Evolutionary conservation across 2,888 invertebrate species (phyloP).

Genomic region (Barypeithes pellucidus): DNA sequence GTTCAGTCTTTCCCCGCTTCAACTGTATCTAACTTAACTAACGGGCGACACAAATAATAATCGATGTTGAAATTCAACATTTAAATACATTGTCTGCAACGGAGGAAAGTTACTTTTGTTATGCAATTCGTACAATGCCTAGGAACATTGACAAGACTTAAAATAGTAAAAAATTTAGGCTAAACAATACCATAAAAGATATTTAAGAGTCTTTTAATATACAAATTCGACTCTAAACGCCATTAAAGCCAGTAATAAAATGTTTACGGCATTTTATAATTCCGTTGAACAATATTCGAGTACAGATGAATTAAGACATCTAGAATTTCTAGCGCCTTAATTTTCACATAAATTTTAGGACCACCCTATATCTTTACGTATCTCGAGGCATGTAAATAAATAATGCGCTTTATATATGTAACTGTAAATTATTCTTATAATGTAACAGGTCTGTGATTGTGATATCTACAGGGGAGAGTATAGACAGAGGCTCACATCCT

Average conservation of each 20-base stretch:
- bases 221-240: background rate
- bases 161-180: background rate
- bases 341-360: constrained; percentile 14
- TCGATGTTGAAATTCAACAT: background rate
- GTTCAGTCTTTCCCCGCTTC: no score
- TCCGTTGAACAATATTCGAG: background rate
- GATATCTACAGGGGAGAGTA: background rate
- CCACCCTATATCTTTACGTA: constrained; percentile 22
- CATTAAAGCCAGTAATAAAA: constrained; percentile 5
- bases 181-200: constrained; percentile 2
- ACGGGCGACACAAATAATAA: no score
- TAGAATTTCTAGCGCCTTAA: constrained; percentile 15
- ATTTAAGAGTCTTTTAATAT: background rate
- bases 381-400: constrained; percentile 17
- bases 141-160: background rate
- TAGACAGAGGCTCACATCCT: background rate
- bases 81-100: background rate
- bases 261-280: background rate
- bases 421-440: constrained; percentile 21
- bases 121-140: background rate
- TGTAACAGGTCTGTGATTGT: background rate
- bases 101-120: background rate
- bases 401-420: constrained; percentile 13
- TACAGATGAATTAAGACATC: constrained; percentile 16
- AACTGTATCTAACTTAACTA: no score